Evolutionary conservation across 2,888 invertebrate genomes (phyloP).

Genomic region (Colletes collaris): DNA sequence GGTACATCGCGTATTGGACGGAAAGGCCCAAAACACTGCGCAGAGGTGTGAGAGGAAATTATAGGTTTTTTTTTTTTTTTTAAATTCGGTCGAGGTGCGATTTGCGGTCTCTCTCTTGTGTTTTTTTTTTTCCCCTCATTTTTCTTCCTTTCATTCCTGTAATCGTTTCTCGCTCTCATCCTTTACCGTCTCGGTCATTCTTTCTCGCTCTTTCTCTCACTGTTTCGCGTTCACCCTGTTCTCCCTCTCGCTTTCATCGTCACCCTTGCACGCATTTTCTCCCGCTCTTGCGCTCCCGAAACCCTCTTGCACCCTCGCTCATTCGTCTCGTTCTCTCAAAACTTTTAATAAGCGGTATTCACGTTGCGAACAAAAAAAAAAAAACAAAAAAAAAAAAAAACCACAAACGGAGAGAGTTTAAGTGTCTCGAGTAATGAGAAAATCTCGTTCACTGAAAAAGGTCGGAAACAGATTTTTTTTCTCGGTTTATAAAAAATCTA

Average conservation of each 20-base stretch:
- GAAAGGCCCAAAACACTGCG: conserved; percentile 82
- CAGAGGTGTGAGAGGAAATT: conserved; percentile 80
- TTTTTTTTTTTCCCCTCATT: conserved; percentile 11
- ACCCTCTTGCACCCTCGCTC: background rate
- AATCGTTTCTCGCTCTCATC: background rate
- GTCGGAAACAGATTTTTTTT: conserved; percentile 71
- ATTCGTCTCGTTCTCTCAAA: conserved; percentile 30
- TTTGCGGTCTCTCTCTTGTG: conserved; percentile 62
- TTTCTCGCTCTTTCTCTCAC: conserved; percentile 11
- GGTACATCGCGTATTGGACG: conserved; percentile 82
- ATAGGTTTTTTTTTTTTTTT: conserved; percentile 64
- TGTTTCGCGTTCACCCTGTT: conserved; percentile 18
- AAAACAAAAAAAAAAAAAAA: conserved; percentile 11
- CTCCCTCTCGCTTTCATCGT: conserved; percentile 26
- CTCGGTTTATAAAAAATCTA: conserved; percentile 80
- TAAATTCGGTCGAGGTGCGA: conserved; percentile 79
- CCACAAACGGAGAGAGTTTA: conserved; percentile 62
- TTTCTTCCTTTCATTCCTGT: conserved; percentile 10
- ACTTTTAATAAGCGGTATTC: conserved; percentile 47
- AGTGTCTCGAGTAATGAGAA: conserved; percentile 67
- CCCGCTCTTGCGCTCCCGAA: conserved; percentile 13
- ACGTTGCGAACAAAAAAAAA: conserved; percentile 31
- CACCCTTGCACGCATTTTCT: conserved; percentile 29
- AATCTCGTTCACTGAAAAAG: conserved; percentile 68
- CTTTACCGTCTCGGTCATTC: background rate